These are phyloP conservation scores for Cosmia pyralina DNA, from an alignment of 2,888 invertebrate species.

Conservation along the genomic window DNA sequence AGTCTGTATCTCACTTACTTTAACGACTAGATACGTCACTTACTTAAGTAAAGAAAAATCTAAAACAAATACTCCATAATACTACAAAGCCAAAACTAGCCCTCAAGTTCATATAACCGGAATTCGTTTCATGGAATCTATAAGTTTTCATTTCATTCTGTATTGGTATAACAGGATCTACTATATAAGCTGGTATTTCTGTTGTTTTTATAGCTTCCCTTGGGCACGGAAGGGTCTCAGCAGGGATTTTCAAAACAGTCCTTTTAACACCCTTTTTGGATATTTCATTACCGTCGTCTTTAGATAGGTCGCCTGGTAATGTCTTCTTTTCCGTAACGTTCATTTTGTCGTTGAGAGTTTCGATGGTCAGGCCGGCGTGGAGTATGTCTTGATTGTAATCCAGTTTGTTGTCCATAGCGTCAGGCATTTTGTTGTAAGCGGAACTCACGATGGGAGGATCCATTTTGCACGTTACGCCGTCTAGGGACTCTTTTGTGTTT, in stretches of 20 bases:
- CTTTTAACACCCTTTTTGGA: slow-evolving; percentile 81
- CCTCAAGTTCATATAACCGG: slow-evolving; percentile 65
- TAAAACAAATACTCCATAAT: slow-evolving; percentile 79
- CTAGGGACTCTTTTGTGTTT: slow-evolving; percentile 92
- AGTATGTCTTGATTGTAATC: slow-evolving; percentile 82
- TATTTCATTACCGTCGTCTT: slow-evolving; percentile 73
- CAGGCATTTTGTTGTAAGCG: slow-evolving; percentile 86
- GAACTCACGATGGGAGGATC: slow-evolving; percentile 88
- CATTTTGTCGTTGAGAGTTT: slow-evolving; percentile 79
- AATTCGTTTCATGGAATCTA: slow-evolving; percentile 82
- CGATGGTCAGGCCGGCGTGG: slow-evolving; percentile 81
- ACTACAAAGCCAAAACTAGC: slow-evolving; percentile 68
- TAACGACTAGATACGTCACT: slow-evolving; percentile 76
- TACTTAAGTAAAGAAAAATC: slow-evolving; percentile 84
- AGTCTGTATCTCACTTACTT: slow-evolving; percentile 81
- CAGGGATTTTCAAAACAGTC: slow-evolving; percentile 82
- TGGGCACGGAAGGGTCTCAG: slow-evolving; percentile 85
- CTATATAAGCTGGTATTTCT: slow-evolving; percentile 78
- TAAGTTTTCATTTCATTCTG: slow-evolving; percentile 88
- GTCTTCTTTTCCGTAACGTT: slow-evolving; percentile 80
- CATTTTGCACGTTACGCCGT: slow-evolving; percentile 93
- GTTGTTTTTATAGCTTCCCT: slow-evolving; percentile 81
- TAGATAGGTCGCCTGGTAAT: slow-evolving; percentile 67
- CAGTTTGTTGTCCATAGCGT: slow-evolving; percentile 75
- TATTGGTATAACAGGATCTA: slow-evolving; percentile 85